Evolutionary conservation across 1,140 invertebrate species (phyloP), one percentile per base, ranked within the genome.

Genomic region (Bombus impatiens): DNA sequence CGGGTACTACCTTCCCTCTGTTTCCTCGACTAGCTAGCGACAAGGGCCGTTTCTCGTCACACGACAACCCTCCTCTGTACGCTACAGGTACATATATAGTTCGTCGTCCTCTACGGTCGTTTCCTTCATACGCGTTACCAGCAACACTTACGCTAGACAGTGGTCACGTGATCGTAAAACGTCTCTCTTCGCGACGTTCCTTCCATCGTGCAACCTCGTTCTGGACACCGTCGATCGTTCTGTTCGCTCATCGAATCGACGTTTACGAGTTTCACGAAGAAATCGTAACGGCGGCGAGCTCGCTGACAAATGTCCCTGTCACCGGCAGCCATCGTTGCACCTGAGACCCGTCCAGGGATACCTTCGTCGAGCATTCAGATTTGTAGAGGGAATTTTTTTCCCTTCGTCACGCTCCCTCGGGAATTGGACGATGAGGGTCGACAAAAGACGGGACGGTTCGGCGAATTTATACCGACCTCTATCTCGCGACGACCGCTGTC

Each of bases 281-380:
- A 79, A 76, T 89, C 75, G 57, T n/a, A 78, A 84, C 62, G 78
- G 25, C 44, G 68, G 18, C 59, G 72, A 53, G 67, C 28, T 44
- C 81, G 88, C 47, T 53, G 47, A 90, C 86, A 84, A 90, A 89
- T 89, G 68, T 78, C 84, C 62, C 80, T 80, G 85, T 84, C 86
- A 85, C 44, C 85, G 86, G 59, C 82, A 87, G 57, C 82, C 57
- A 67, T 82, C 62, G 89, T 42, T 47, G 78, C 89, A 90, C 89
- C 89, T 90, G 89, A 82, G 89, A 71, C 89, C 68, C 75, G 70
- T 59, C 82, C 78, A 32, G 53, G 78, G 78, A 90, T 82, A 28
- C 68, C 82, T 35, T 22, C 77, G 72, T 77, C 40, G 57, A 82
- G 10, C n/a, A n/a, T 70, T 79, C 81, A 70, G 47, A 90, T 89